Conservation (phyloP, 2,113 vertebrate genomes). For the Saguinus imperator region DNA sequence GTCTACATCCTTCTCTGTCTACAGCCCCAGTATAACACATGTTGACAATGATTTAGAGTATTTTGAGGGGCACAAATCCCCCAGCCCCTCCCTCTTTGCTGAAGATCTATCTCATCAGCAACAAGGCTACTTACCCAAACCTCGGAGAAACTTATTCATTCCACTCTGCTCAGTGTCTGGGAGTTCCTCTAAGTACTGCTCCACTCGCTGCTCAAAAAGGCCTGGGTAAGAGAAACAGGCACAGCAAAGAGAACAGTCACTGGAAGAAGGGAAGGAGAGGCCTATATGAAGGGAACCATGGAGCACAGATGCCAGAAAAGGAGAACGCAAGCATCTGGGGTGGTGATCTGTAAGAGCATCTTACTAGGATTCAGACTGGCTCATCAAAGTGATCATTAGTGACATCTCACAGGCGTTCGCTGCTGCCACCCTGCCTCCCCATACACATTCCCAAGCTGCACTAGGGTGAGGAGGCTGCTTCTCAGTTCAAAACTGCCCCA, state of each 20-base stretch:
- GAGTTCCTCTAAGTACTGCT: constrained; percentile 97
- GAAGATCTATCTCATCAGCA: background rate
- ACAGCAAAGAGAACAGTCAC: background rate
- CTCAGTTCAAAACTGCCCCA: background rate
- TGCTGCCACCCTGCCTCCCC: background rate
- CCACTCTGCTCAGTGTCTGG: constrained; percentile 98
- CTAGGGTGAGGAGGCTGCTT: background rate
- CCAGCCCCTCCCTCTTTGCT: background rate
- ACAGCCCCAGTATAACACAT: background rate
- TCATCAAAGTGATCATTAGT: background rate
- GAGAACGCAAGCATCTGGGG: background rate
- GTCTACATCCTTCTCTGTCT: background rate
- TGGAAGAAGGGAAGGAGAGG: background rate
- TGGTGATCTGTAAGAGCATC: background rate
- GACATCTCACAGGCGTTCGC: background rate
- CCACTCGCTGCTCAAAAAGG: constrained; percentile 96
- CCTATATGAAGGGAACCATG: background rate
- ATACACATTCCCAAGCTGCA: background rate
- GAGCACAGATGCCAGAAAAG: background rate
- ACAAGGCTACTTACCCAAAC: constrained; percentile 90
- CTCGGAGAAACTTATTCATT: constrained; percentile 98
- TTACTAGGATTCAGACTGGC: background rate
- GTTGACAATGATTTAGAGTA: background rate
- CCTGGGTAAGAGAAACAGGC: constrained; percentile 81
- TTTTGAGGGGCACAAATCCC: background rate